Percentiles rank a stretch among this genome's conserved stretches.
Evolutionary conservation across 2,113 vertebrate species (phyloP).

Genomic region (Poeciliopsis occidentalis): DNA sequence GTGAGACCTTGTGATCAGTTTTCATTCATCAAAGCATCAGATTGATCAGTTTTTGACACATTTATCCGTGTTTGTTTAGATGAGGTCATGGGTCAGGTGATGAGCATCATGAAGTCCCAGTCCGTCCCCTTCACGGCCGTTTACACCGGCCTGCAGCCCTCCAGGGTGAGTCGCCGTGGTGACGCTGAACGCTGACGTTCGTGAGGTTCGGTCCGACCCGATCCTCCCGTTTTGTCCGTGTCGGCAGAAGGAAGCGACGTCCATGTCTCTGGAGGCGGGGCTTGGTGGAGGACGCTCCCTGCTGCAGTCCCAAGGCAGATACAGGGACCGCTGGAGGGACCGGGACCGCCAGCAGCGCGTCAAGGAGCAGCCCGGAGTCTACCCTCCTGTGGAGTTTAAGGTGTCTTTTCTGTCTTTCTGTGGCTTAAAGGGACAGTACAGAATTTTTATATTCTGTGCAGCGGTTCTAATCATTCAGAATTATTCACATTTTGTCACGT

Average conservation of each 20-base stretch:
- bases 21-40: too few species aligned
- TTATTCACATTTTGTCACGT: background rate
- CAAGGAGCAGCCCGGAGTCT: slow-evolving; percentile 41
- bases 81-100: slow-evolving; percentile 88
- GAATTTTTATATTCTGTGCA: background rate
- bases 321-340: slow-evolving; percentile 50
- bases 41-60: too few species aligned
- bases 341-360: slow-evolving; percentile 48
- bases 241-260: slow-evolving; percentile 74
- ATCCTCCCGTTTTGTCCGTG: background rate
- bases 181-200: background rate
- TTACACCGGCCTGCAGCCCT: slow-evolving; percentile 85
- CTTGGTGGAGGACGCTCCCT: slow-evolving; percentile 81
- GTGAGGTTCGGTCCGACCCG: background rate
- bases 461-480: background rate
- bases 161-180: slow-evolving; percentile 75
- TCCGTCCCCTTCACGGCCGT: slow-evolving; percentile 86
- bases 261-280: slow-evolving; percentile 65
- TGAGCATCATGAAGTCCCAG: slow-evolving; percentile 85
- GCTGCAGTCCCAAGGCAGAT: slow-evolving; percentile 73
- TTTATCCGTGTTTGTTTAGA: slow-evolving; percentile 69
- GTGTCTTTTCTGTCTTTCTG: slow-evolving; percentile 18
- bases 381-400: slow-evolving; percentile 80
- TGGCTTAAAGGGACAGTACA: background rate
- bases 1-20: slow-evolving; percentile 72